These are phyloP conservation scores for Drosophila micromelanica DNA, from an alignment of 1,140 invertebrate genomes.

Conservation along the genomic window DNA sequence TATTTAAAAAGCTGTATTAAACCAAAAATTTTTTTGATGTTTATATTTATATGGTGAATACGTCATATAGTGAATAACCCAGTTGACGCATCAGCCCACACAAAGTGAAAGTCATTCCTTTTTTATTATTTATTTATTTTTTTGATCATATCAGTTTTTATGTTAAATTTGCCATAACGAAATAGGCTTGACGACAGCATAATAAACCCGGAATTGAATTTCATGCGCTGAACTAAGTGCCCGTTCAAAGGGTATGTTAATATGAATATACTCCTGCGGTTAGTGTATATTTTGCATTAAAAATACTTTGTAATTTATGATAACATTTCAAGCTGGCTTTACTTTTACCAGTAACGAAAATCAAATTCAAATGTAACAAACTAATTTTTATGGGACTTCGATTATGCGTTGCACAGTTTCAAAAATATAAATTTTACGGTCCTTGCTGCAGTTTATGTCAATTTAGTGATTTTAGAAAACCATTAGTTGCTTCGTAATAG, in stretches of 20 bases:
- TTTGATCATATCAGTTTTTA: neutral
- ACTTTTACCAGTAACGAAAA: constrained; percentile 38
- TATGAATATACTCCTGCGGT: neutral
- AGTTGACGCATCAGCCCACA: constrained; percentile 20
- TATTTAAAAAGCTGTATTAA: neutral
- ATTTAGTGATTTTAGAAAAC: neutral
- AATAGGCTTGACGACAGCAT: constrained; percentile 16
- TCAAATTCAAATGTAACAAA: neutral
- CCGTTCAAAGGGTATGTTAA: neutral
- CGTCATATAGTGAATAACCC: constrained; percentile 7
- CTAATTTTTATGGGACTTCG: neutral
- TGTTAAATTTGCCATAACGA: constrained; percentile 3
- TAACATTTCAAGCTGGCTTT: constrained; percentile 42
- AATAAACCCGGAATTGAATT: neutral
- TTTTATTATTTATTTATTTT: neutral
- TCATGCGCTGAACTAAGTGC: too few relatives aligned
- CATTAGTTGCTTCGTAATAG: neutral
- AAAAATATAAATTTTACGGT: too few relatives aligned
- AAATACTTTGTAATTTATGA: constrained; percentile 63
- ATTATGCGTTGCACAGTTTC: constrained; percentile 3
- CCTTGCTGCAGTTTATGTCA: neutral
- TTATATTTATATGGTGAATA: neutral
- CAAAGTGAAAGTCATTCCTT: constrained; percentile 27
- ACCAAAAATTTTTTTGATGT: too few relatives aligned
- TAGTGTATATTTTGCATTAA: constrained; percentile 48